phyloP scores from a whole-genome alignment of 2,113 vertebrate genomes.

The Zeus faber region DNA sequence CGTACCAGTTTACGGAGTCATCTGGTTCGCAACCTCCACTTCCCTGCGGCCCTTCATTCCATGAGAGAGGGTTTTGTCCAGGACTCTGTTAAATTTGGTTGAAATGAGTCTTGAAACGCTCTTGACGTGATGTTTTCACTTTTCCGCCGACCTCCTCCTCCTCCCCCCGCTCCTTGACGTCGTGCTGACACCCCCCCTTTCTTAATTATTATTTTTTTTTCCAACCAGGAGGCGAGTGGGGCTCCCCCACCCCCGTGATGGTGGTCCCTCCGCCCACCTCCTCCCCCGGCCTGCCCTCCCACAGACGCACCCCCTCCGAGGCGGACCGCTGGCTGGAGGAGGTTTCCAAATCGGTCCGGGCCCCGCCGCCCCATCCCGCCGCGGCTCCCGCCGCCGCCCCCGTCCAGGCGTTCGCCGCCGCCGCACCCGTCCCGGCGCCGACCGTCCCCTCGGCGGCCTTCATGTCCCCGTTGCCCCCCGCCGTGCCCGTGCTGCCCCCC shows the following conservation, averaged over 20 bases:
- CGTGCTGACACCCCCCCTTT: background rate
- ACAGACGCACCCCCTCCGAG: constrained; percentile 92
- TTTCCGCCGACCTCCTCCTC: too few relatives aligned
- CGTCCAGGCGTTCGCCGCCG: constrained; percentile 68
- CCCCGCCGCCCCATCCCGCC: constrained; percentile 66
- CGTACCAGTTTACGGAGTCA: too few relatives aligned
- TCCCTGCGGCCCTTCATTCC: too few relatives aligned
- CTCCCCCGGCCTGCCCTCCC: constrained; percentile 55
- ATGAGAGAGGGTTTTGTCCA: too few relatives aligned
- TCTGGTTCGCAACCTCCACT: too few relatives aligned
- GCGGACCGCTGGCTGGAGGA: constrained; percentile 98
- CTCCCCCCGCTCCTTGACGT: background rate
- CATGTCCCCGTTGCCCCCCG: constrained; percentile 74
- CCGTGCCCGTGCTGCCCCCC: constrained; percentile 81
- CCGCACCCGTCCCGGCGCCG: constrained; percentile 67
- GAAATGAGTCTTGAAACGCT: too few relatives aligned
- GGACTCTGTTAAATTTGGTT: too few relatives aligned
- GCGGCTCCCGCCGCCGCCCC: constrained; percentile 67
- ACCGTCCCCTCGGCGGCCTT: constrained; percentile 67
- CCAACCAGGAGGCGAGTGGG: constrained; percentile 67
- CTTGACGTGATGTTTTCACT: too few relatives aligned
- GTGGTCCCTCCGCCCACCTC: constrained; percentile 49
- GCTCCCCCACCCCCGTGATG: constrained; percentile 43
- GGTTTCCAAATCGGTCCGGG: constrained; percentile 89
- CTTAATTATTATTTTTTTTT: background rate